Base-by-base conservation (phyloP, 2,888 invertebrate species). In the Noctua pronuba region DNA sequence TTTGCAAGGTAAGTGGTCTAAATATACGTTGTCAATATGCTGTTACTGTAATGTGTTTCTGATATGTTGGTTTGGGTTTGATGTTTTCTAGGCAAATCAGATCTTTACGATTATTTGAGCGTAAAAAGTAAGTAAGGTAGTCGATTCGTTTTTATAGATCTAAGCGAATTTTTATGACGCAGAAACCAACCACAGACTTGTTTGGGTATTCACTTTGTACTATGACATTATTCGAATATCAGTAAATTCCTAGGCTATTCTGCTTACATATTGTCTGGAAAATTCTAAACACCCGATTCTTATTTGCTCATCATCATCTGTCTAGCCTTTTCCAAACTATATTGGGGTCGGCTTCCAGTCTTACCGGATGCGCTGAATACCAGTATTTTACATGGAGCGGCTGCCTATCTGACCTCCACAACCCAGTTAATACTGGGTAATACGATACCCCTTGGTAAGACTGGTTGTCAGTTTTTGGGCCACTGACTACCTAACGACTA, bases 1-100 rank as follows among this genome's bases (percentile, higher is more conserved):
- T 87, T 79, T 77, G 35, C 18, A 67, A 70, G 73, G 69, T 69
- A 79, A 81, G 72, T 87, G 74, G 71, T 75, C 38, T 77, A 69
- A 85, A 80, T 60, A 55, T 79, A 74, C 28, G 38, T 68, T 64
- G 58, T 65, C 75, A 69, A 85, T 72, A 65, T n/a, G 38, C 44
- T 72, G 46, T 69, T 44, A 65, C 69, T 52, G 46, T 71, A 78
- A 80, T 58, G 55, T 24, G 58, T 82, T 82, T 28, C 49, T 41
- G 44, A 70, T 10, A 24, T 7, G 13, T 46, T 66, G 35, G 64
- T 69, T 55, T 58, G 16, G 11, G 31, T 55, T n/a, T 31, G n/a
- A 76, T 69, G 16, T 66, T 77, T 66, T 52, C 28, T 13, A 44
- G 16, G 38, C 18, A 58, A 60, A 46, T 82, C n/a, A 65, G 60